Base-by-base conservation (phyloP, 2,888 invertebrate species). In the Drosophila antonietae region DNA sequence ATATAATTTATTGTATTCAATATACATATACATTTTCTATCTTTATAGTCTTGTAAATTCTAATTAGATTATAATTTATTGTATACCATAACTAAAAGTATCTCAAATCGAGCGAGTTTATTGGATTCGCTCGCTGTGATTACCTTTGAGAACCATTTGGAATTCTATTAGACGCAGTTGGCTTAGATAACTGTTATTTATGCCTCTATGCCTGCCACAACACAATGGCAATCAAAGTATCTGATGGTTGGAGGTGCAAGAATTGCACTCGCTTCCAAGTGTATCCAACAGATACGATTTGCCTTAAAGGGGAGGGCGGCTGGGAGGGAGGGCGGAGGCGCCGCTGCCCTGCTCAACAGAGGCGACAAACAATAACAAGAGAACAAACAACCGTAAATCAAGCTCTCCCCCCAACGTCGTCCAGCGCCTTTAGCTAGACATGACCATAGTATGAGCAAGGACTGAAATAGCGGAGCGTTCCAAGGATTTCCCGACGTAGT, bases 191-290 rank as follows among this genome's bases (percentile, higher is more conserved):
- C 51, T 51, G 46, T 61, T 64, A 55, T 55, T 66, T 69, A 63
- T 68, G 51, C 44, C 41, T 23, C 46, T 61, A 49, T 61, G 47
- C 47, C 57, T 53, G 49, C 56, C 33, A 41, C 52, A 66, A 35
- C 52, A 66, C 51, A 57, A 49, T 57, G 56, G 49, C 69, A 83
- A 86, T 83, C 71, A 85, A 81, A 56, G 73, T 56, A 83, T 66
- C 78, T 70, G 67, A 63, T 78, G 70, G 65, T 53, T 73, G 51
- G 18, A 71, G 72, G 69, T 82, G 73, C 75, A 69, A 75, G 67
- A 73, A 53, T 53, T 74, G 66, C 69, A 76, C 23, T 53, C 65
- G 31, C 52, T 44, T 33, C 23, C n/a, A 46, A 58, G 35, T 58
- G 59, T 55, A 72, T 60, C 37, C 61, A 55, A 31, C 51, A 66